Percentiles rank a stretch among this genome's conserved stretches.
Evolutionary conservation across 2,797 vertebrate genomes (phyloP).

Genomic region (Sebastes nivosus): DNA sequence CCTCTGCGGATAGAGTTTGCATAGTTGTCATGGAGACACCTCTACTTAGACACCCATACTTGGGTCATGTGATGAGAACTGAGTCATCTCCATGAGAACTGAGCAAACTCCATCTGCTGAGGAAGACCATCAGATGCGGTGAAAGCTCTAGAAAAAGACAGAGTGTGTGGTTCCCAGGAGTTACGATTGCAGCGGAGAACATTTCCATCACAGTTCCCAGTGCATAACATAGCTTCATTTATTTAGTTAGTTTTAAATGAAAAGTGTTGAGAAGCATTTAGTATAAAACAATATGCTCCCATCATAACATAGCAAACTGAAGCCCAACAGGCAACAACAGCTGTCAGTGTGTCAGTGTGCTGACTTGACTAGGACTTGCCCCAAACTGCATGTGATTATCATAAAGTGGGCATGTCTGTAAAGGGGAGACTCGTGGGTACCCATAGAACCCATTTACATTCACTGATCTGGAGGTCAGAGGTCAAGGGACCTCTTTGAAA

Average conservation of each 20-base stretch:
- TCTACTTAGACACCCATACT: background rate
- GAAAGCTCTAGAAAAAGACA: background rate
- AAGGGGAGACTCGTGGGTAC: too few relatives aligned
- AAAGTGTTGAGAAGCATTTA: background rate
- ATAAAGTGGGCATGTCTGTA: too few relatives aligned
- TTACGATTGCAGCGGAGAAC: background rate
- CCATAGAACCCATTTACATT: too few relatives aligned
- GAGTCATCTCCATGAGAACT: background rate
- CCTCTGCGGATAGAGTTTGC: background rate
- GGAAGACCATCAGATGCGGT: background rate
- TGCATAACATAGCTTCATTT: background rate
- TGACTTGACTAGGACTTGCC: too few relatives aligned
- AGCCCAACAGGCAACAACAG: too few relatives aligned
- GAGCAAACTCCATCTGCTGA: background rate
- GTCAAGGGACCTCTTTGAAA: too few relatives aligned
- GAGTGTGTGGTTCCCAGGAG: background rate
- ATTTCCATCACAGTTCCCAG: background rate
- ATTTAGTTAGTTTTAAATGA: background rate
- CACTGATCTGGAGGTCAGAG: too few relatives aligned
- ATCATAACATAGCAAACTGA: too few relatives aligned
- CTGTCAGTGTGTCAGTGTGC: too few relatives aligned
- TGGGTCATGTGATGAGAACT: background rate
- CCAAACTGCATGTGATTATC: too few relatives aligned
- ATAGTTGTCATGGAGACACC: background rate
- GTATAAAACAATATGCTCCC: accelerated